Base-by-base conservation (phyloP, 2,113 vertebrate species). In the Hemibagrus wyckioides region DNA sequence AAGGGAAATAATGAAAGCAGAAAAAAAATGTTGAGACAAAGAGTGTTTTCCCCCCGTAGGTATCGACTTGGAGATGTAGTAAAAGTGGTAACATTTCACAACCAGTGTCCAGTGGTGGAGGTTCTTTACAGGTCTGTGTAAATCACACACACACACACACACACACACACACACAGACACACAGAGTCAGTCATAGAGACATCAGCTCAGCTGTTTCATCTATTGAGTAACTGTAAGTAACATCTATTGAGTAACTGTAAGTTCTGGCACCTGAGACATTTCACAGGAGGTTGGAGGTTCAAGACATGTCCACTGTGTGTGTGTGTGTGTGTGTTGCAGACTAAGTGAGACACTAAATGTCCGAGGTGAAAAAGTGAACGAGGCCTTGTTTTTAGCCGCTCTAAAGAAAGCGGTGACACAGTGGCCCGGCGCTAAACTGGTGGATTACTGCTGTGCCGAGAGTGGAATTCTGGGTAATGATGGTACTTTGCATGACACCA, bases 401-500 rank as follows among this genome's bases (percentile, higher is more conserved):
- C 90, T 99, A 90, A 90, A 92, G 90, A 92, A 56, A 0, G 92
- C 97, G 0, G 92, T 97, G 56, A 85, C 73, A 63, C 92, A 94
- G 93, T 99, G 97, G 98, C 96, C 96, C 0, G 97, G 96, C 0
- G 96, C 96, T 83, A 93, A 92, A 85, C 95, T 99, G 56, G 44
- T 97, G 0, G 97, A 99, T 92, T 97, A 99, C 0, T 69, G 95
- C 92, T 99, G 97, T 10, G 94, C 93, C 56, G 97, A 98, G 93
- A 99, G 97, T 8, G 89, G 92, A 85, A 92, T 98, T 92, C 92
- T 98, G 93, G 97, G 98, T 99, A 95, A 95, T 90, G 48, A 80
- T n/a, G 11, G 7, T 33, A 56, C 52, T 11, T 80, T 54, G 48
- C 48, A 30, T 28, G 48, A 33, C 1, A n/a, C 1, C 33, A 54